Evolutionary conservation across 2,888 invertebrate species (phyloP).

Genomic region (Torymus aiolomorphi): DNA sequence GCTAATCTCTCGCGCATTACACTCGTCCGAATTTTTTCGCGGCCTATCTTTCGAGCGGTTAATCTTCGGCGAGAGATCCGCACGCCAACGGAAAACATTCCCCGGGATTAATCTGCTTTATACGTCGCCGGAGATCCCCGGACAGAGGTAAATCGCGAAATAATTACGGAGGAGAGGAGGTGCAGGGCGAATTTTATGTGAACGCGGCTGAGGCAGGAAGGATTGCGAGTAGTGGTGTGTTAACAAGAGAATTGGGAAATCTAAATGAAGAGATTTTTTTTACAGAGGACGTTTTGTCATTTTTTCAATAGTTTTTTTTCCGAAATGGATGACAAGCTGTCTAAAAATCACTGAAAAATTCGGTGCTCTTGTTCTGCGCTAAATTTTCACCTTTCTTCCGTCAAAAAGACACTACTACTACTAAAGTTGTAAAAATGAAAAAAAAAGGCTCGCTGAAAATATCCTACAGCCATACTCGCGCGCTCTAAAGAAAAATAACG

Average conservation of each 20-base stretch:
- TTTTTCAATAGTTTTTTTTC: too few relatives aligned
- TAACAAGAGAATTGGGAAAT: too few relatives aligned
- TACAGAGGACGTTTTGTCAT: too few relatives aligned
- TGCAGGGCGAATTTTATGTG: neutral
- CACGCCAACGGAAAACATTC: constrained; percentile 30
- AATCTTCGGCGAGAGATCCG: constrained; percentile 12
- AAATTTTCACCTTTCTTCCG: neutral
- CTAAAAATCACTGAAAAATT: too few relatives aligned
- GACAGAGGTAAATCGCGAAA: constrained; percentile 70
- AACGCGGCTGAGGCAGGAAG: neutral
- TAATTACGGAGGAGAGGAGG: constrained; percentile 65
- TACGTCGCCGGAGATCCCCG: neutral
- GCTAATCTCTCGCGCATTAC: too few relatives aligned
- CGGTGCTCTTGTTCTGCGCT: too few relatives aligned
- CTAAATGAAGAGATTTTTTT: too few relatives aligned
- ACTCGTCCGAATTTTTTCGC: constrained; percentile 8
- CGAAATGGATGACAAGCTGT: too few relatives aligned
- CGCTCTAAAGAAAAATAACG: constrained; percentile 1
- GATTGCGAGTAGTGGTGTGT: neutral
- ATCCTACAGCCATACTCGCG: neutral
- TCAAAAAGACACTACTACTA: too few relatives aligned
- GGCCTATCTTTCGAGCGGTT: neutral
- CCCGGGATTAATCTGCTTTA: constrained; percentile 51
- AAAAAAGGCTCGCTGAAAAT: constrained; percentile 1
- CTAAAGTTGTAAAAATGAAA: constrained; percentile 29